phyloP scores from a whole-genome alignment of 2,888 invertebrate species.

The Drosophila merina region DNA sequence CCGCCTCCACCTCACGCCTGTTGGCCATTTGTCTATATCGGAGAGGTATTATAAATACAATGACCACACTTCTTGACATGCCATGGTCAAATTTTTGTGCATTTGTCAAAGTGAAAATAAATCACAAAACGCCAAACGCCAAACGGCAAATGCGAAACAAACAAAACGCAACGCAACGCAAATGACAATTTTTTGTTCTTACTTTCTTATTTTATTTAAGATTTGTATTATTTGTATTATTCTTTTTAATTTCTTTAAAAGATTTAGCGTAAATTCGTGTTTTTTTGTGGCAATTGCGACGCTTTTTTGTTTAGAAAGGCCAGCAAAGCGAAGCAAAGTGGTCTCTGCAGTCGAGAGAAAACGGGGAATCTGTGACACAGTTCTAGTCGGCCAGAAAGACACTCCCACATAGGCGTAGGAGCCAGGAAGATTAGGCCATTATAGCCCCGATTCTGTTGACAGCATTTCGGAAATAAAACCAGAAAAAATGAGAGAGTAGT shows the following conservation, averaged over 20 bases:
- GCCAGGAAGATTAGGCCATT: slow-evolving; percentile 29
- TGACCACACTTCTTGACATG: slow-evolving; percentile 75
- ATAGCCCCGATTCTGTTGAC: slow-evolving; percentile 43
- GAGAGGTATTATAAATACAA: slow-evolving; percentile 72
- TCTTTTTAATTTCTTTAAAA: slow-evolving; percentile 1
- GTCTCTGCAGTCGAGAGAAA: slow-evolving; percentile 65
- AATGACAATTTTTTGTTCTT: slow-evolving; percentile 63
- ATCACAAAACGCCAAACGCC: slow-evolving; percentile 64
- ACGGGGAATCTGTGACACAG: slow-evolving; percentile 77
- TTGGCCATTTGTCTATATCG: slow-evolving; percentile 72
- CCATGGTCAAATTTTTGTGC: slow-evolving; percentile 77
- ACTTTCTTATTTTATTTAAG: slow-evolving; percentile 5
- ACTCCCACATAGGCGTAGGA: slow-evolving; percentile 21
- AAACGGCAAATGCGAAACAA: too few species aligned
- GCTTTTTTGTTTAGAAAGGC: slow-evolving; percentile 28
- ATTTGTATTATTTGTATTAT: slow-evolving; percentile 15
- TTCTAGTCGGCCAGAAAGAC: slow-evolving; percentile 44
- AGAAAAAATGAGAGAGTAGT: background rate
- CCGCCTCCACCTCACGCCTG: slow-evolving; percentile 38
- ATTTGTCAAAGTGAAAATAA: slow-evolving; percentile 76
- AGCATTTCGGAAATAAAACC: slow-evolving; percentile 26
- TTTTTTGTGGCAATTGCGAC: too few species aligned
- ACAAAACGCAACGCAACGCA: slow-evolving; percentile 45
- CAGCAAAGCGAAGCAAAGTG: background rate
- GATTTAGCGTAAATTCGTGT: slow-evolving; percentile 1